Evolutionary conservation across 2,113 vertebrate genomes (phyloP).

Genomic region (Opisthocomus hoazin): DNA sequence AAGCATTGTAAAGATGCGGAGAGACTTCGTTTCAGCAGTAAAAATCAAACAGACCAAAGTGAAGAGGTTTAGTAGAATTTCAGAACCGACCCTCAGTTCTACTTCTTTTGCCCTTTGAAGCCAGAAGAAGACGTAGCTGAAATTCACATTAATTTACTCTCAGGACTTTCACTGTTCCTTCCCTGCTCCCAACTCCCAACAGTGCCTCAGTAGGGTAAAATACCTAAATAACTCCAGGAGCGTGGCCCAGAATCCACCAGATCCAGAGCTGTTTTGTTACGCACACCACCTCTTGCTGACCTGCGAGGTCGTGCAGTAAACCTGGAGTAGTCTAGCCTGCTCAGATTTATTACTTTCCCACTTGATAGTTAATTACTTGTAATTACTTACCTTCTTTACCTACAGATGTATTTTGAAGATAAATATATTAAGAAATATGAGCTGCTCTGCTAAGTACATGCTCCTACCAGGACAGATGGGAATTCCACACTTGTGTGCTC

Average conservation of each 20-base stretch:
- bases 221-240: background rate
- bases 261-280: fast-evolving
- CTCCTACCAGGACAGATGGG: background rate
- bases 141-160: background rate
- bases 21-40: background rate
- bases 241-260: background rate
- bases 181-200: background rate
- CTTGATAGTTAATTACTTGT: background rate
- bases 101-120: background rate
- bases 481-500: background rate
- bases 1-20: background rate
- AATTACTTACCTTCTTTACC: background rate
- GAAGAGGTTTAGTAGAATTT: background rate
- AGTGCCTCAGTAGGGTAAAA: background rate
- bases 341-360: background rate
- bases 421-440: background rate
- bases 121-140: background rate
- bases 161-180: background rate
- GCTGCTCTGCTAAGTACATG: background rate
- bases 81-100: background rate
- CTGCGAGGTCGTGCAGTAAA: background rate
- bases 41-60: background rate
- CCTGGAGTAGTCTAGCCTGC: background rate
- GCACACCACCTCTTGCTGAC: background rate
- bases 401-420: background rate